A percentile compares a stretch with the other conserved stretches of the same genome.
These are phyloP conservation scores for Leptinotarsa juncta DNA, from an alignment of 2,888 invertebrate genomes.

Conservation along the genomic window DNA sequence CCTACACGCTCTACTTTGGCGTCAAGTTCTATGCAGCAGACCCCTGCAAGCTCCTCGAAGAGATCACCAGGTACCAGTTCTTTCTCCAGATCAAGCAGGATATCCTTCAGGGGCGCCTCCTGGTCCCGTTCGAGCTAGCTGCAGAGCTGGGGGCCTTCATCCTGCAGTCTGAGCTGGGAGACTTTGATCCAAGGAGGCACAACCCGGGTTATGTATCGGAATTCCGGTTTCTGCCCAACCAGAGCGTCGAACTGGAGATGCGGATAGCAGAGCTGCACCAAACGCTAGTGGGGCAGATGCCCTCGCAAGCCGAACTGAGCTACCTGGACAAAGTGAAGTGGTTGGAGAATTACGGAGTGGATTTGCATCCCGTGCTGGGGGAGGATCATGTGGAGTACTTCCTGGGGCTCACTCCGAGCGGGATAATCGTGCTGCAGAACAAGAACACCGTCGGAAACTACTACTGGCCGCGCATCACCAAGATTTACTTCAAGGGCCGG, in stretches of 20 bases:
- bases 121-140: constrained; percentile 90
- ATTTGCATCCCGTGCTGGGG: constrained; percentile 95
- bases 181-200: constrained; percentile 90
- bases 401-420: constrained; percentile 92
- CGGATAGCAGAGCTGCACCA: constrained; percentile 90
- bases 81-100: constrained; percentile 98
- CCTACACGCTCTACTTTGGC: constrained; percentile 92
- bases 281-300: constrained; percentile 88
- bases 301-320: constrained; percentile 92
- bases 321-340: constrained; percentile 98
- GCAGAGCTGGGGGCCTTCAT: constrained; percentile 93
- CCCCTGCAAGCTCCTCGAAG: constrained; percentile 94
- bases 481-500: constrained; percentile 95
- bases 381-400: constrained; percentile 98
- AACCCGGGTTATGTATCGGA: constrained; percentile 93
- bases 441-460: constrained; percentile 97
- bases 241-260: constrained; percentile 89
- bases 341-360: constrained; percentile 98
- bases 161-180: constrained; percentile 95
- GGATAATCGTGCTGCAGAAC: constrained; percentile 92
- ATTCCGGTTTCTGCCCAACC: constrained; percentile 92
- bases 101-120: constrained; percentile 91
- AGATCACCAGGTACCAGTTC: constrained; percentile 97
- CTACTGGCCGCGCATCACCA: constrained; percentile 97
- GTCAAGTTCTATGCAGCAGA: constrained; percentile 98